These are phyloP conservation scores for Agonopterix alstromeriana DNA, from an alignment of 2,888 invertebrate species.

Conservation along the genomic window DNA sequence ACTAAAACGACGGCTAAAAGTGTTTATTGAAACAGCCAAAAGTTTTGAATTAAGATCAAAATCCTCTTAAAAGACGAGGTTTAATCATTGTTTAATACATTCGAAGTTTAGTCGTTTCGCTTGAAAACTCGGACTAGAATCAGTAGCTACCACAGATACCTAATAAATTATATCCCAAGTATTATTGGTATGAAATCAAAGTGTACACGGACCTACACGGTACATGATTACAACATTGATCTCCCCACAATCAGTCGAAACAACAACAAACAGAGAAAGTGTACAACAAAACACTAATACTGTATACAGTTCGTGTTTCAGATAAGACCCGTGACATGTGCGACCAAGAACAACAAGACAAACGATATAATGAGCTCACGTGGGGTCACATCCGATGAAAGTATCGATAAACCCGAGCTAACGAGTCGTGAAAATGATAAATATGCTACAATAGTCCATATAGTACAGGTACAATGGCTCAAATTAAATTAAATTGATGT, in stretches of 20 bases:
- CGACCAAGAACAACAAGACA: constrained; percentile 3
- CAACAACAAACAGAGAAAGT: constrained; percentile 13
- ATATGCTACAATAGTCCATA: constrained; percentile 3
- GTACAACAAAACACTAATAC: constrained; percentile 9
- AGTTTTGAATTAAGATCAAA: too few relatives aligned
- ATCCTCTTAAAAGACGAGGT: too few relatives aligned
- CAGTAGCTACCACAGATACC: too few relatives aligned
- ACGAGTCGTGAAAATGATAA: constrained; percentile 22
- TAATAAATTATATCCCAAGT: too few relatives aligned
- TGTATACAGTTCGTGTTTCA: neutral
- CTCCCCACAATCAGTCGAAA: neutral
- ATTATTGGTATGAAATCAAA: too few relatives aligned
- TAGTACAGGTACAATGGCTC: neutral
- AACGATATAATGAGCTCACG: constrained; percentile 17
- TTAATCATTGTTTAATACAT: too few relatives aligned
- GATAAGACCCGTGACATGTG: constrained; percentile 2
- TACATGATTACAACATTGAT: neutral
- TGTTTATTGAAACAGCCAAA: too few relatives aligned
- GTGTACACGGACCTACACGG: too few relatives aligned
- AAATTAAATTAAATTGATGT: too few relatives aligned
- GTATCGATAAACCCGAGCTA: constrained; percentile 24
- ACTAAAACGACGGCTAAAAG: too few relatives aligned
- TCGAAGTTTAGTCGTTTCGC: too few relatives aligned
- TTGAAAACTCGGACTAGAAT: too few relatives aligned
- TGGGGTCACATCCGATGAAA: constrained; percentile 35